Base-by-base conservation (phyloP, 2,797 vertebrate species). In the Enteromius trimaculatus region DNA sequence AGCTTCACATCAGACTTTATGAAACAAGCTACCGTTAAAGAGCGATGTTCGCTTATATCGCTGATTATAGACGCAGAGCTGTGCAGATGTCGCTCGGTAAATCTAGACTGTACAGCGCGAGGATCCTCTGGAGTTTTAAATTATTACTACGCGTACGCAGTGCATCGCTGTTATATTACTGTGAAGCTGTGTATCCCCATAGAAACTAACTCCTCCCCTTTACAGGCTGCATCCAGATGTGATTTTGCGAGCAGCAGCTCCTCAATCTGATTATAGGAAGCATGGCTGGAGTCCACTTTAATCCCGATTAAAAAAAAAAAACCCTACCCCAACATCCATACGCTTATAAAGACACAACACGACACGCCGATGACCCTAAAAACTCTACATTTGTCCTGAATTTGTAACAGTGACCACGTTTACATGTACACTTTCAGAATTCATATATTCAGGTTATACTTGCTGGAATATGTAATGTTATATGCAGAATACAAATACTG, bases 231-330 rank as follows among this genome's bases (percentile, higher is more conserved):
- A 76, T 92, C 92, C 94, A 93, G 93, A 94, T 94, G 92, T 93
- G 92, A 92, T 87, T 87, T 90, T 86, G 86, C 6, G 85, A 92
- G 87, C 91, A 91, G 86, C 64, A 81, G 82, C 90, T 91, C 90
- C 88, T 85, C 91, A 82, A 88, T 88, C 89, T 91, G 93, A 93
- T 93, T 93, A 94, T 90, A 84, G 86, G 90, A 84, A 90, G 83
- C 89, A 83, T 89, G 88, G 91, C 86, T 68, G 82, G 58, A 77
- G 86, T 88, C 88, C 88, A 89, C 88, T 88, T 84, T 94, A 95
- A 95, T 95, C 94, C 94, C 92, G 93, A 92, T 94, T 49, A 90
- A 92, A 90, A 87, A 85, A 34, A 53, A 62, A 34, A 44, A 84
- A 84, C 79, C 81, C 88, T 89, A 89, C 77, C 89, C 84, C 84